These are phyloP conservation scores for Alectura lathami DNA, from an alignment of 2,113 vertebrate genomes.

Conservation along the genomic window DNA sequence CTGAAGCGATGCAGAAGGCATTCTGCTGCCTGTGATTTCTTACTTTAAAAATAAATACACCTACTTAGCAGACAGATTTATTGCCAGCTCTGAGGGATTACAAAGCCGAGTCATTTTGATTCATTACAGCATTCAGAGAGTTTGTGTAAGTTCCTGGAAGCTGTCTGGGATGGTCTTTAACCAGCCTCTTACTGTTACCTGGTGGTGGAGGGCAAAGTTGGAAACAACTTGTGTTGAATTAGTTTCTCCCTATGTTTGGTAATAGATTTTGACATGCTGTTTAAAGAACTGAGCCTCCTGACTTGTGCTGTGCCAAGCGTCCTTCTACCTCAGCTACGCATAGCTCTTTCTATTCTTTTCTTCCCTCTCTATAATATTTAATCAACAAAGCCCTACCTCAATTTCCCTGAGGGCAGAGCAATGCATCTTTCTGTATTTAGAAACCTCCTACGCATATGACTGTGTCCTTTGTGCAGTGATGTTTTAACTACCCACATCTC, in stretches of 20 bases:
- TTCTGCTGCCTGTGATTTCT: background rate
- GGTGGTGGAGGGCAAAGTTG: constrained; percentile 34
- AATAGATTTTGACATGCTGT: constrained; percentile 55
- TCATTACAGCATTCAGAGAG: constrained; percentile 5
- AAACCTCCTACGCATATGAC: constrained; percentile 43
- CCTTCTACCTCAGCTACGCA: background rate
- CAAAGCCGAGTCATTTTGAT: constrained; percentile 4
- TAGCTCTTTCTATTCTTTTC: constrained; percentile 20
- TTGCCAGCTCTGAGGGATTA: constrained; percentile 15
- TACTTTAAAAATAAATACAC: constrained; percentile 32
- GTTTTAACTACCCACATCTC: constrained; percentile 27
- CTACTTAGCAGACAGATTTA: constrained; percentile 30
- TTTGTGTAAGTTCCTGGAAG: constrained; percentile 38
- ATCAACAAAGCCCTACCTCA: constrained; percentile 55
- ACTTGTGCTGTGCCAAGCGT: background rate
- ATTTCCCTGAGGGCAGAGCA: constrained; percentile 40
- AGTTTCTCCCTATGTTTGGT: constrained; percentile 47
- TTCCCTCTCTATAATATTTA: constrained; percentile 19
- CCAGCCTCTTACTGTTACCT: constrained; percentile 2
- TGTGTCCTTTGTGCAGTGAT: background rate
- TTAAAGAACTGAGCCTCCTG: constrained; percentile 54
- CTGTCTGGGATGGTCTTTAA: constrained; percentile 22
- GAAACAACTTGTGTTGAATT: constrained; percentile 36
- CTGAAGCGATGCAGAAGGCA: background rate
- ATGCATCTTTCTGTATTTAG: constrained; percentile 63